Base-by-base conservation (phyloP, 2,888 invertebrate species). In the Lasioglossum villosulum region DNA sequence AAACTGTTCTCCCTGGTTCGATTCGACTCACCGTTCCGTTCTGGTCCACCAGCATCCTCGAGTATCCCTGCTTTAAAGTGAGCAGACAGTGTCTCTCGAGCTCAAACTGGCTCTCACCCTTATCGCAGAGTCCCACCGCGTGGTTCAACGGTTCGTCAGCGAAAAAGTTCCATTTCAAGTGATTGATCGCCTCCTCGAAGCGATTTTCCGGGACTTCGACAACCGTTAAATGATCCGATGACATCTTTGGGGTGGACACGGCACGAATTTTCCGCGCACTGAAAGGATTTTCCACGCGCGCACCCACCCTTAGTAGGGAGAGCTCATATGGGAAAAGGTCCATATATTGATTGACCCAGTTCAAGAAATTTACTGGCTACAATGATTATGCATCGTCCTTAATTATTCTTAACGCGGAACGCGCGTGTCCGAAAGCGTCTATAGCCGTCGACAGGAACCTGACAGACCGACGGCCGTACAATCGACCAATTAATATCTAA, bases 141-240 rank as follows among this genome's bases (percentile, higher is more conserved):
- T 96, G 96, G 95, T 98, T 98, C 72, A 98, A 96, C 0, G 98
- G 98, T 94, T 98, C 98, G 93, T 98, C 98, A 0, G 97, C 97
- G 94, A 98, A 98, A 95, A 97, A 97, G 93, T 97, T 97, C 89
- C 96, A 95, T 56, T 97, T 96, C 76, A 98, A 96, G 93, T 98
- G 98, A 42, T 96, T 95, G 86, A 98, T 96, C 75, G 98, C 97
- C 42, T 96, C 96, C 42, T 96, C 96, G 90, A 96, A 96, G 86
- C 95, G 95, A 68, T 95, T 94, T 88, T 95, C 95, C 42, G 96
- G 95, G 78, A 96, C 95, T 68, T 95, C 94, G 56, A 94, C 94
- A 88, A 95, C 95, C 83, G 95, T 95, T 94, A 96, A 87, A 77
- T 88, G 81, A 80, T 90, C 88, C 56, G 92, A 91, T 86, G 94